Percentiles rank a stretch among this genome's conserved stretches.
Evolutionary conservation across 2,888 invertebrate species (phyloP).

Genomic region (Pycnomerus fuliginosus): DNA sequence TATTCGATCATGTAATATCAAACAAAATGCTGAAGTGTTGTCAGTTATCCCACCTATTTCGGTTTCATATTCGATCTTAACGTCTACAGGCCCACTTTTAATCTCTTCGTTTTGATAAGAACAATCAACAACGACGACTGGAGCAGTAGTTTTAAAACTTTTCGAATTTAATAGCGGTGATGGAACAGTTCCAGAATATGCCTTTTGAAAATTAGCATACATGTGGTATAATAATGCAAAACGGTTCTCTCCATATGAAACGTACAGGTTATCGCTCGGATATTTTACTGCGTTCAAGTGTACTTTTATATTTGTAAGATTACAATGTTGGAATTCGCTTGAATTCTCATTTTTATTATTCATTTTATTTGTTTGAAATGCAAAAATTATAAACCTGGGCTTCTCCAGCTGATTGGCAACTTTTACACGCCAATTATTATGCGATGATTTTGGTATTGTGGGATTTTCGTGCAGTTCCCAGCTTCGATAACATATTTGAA

Average conservation of each 20-base stretch:
- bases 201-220: conserved; percentile 33
- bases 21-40: conserved; percentile 34
- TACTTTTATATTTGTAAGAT: conserved; percentile 41
- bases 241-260: conserved; percentile 32
- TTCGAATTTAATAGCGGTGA: conserved; percentile 27
- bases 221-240: conserved; percentile 32
- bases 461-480: too few relatives aligned
- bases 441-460: too few relatives aligned
- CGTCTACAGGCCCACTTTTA: conserved; percentile 33
- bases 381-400: conserved; percentile 44
- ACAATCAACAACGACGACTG: conserved; percentile 36
- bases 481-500: conserved; percentile 37
- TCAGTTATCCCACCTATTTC: conserved; percentile 26
- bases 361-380: too few relatives aligned
- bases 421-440: too few relatives aligned
- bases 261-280: conserved; percentile 42
- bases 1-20: conserved; percentile 31
- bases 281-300: conserved; percentile 44
- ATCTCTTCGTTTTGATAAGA: conserved; percentile 33
- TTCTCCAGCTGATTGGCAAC: too few relatives aligned
- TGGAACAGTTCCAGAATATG: conserved; percentile 44
- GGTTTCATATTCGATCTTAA: conserved; percentile 36
- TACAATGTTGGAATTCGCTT: conserved; percentile 33
- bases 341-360: conserved; percentile 30
- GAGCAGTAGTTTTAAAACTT: too few relatives aligned